A percentile compares a stretch with the other conserved stretches of the same genome.
phyloP scores from a whole-genome alignment of 2,888 invertebrate genomes.

The Meteorus colon region DNA sequence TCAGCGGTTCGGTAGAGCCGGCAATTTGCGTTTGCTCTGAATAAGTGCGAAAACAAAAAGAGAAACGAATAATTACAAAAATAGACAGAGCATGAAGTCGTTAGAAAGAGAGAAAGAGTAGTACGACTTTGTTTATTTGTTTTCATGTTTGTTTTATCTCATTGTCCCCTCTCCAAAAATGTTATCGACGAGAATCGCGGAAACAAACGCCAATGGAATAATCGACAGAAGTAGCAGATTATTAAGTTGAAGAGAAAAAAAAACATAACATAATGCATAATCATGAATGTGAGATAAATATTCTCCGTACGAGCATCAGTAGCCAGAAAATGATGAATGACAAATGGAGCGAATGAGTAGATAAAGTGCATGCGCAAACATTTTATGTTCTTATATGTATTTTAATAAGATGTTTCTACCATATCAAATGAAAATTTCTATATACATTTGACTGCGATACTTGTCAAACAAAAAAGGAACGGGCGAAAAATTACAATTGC shows the following conservation, averaged over 20 bases:
- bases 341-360: conserved; percentile 20
- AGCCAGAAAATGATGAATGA: conserved; percentile 19
- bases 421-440: not conserved
- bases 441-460: not conserved
- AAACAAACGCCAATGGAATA: not conserved
- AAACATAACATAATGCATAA: not conserved
- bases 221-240: conserved; percentile 31
- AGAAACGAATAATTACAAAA: conserved; percentile 64
- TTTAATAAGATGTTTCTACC: not conserved
- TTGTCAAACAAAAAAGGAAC: not conserved
- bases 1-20: conserved; percentile 73
- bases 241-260: conserved; percentile 22
- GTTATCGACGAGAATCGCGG: conserved; percentile 5
- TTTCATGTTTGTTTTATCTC: not conserved
- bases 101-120: not conserved
- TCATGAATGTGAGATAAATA: conserved; percentile 26
- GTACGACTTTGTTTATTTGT: not conserved
- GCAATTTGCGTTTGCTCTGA: conserved; percentile 73
- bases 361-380: conserved; percentile 12
- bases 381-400: not conserved
- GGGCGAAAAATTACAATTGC: not conserved
- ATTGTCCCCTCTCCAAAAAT: not conserved
- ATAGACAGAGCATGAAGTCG: conserved; percentile 31
- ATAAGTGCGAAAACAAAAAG: conserved; percentile 71
- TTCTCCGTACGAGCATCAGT: conserved; percentile 30